Conservation (phyloP, 2,888 invertebrate species). For the Epistrophella euchroma region DNA sequence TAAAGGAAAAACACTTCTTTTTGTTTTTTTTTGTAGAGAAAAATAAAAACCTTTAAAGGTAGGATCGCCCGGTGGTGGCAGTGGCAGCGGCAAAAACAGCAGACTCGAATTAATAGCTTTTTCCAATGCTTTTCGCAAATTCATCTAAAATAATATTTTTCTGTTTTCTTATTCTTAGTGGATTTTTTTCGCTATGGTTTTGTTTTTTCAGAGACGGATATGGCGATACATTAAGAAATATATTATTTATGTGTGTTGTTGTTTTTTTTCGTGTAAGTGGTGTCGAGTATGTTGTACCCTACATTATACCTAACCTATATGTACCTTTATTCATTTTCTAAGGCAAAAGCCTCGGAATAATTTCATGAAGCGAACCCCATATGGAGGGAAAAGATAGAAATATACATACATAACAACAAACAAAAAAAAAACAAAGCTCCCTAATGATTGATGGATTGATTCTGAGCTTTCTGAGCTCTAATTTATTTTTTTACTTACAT, state of each 20-base stretch:
- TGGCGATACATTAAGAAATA: conserved; percentile 58
- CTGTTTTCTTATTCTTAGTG: conserved; percentile 19
- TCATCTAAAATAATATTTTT: conserved; percentile 67
- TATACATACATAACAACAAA: not conserved
- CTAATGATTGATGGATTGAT: conserved; percentile 71
- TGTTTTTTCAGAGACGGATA: conserved; percentile 50
- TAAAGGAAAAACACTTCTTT: conserved; percentile 51
- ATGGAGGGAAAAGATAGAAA: conserved; percentile 9
- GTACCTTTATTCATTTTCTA: conserved; percentile 1
- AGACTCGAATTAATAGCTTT: conserved; percentile 60
- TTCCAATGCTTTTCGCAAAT: conserved; percentile 61
- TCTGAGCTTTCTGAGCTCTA: conserved; percentile 38
- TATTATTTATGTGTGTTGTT: conserved; percentile 45
- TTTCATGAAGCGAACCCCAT: conserved; percentile 40
- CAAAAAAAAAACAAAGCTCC: conserved; percentile 32
- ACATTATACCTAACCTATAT: not conserved
- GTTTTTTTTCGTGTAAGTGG: conserved; percentile 20
- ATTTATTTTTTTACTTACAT: conserved; percentile 3
- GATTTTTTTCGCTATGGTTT: conserved; percentile 16
- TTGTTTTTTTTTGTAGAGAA: conserved; percentile 46
- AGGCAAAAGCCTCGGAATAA: conserved; percentile 36
- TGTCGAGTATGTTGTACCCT: conserved; percentile 12
- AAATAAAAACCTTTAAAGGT: conserved; percentile 42
- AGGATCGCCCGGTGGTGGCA: not conserved
- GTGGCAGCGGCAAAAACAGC: conserved; percentile 30